Base-by-base conservation (phyloP, 1,140 invertebrate species). In the Hycleus cichorii region DNA sequence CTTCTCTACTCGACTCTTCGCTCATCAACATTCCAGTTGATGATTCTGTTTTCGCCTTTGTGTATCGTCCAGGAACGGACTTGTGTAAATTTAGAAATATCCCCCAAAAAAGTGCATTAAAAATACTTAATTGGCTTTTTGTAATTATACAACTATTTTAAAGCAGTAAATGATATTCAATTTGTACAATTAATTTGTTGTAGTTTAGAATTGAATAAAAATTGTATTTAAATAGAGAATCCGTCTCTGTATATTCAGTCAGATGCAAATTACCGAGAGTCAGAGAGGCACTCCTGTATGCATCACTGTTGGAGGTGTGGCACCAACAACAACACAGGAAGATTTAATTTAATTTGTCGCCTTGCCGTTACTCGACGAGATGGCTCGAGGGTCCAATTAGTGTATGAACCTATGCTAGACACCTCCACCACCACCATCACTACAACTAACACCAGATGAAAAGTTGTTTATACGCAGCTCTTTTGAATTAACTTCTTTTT, bases 261-360 rank as follows among this genome's bases (percentile, higher is more conserved):
- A 32, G 49, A 52, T 52, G 49, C 49, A 52, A 43, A 52, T 52
- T 52, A 40, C 39, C 49, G 32, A 32, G 32, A 45, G 51, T 32
- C 51, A 53, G 32, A 32, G 32, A 45, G 51, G 42, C 51, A 53
- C 51, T 53, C 51, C 51, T 42, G 51, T 32, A 45, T 53, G 50
- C 50, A 53, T 45, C 50, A 44, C 11, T 51, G 49, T 51, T 42
- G 51, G 51, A 53, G 51, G 51, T 53, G 51, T 53, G 51, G 12
- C 51, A 52, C 50, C 50, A 42, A 11, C 32, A 4, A 32, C 4
- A 4, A 3, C 32, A 32, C 42, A 53, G 51, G 51, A 53, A 53
- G 51, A 53, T 53, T 53, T 53, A 53, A 53, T 53, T 53, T 53
- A 53, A 53, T 53, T 53, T 53, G 51, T 53, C 51, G 51, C 49